Conservation (phyloP, 2,113 vertebrate species). For the Nothoprocta perdicaria region DNA sequence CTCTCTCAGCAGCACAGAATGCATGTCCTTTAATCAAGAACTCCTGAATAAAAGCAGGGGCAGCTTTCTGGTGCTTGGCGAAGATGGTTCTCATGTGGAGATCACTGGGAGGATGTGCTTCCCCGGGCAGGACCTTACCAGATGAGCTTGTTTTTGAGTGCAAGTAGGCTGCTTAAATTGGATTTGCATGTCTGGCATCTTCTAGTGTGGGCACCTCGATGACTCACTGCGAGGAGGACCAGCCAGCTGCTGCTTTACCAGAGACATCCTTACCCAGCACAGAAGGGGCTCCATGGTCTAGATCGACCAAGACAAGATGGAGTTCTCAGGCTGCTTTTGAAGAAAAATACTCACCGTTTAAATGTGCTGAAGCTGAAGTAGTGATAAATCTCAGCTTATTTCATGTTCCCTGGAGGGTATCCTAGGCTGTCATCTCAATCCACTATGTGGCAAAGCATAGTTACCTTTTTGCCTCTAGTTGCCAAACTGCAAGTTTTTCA, state of each 20-base stretch:
- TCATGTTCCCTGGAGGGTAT: no score
- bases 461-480: conserved; percentile 36
- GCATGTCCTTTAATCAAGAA: background rate
- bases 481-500: conserved; percentile 35
- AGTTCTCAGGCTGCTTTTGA: background rate
- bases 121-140: background rate
- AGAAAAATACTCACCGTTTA: background rate
- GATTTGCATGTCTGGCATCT: background rate
- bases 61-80: background rate
- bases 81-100: background rate
- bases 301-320: background rate
- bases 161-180: conserved; percentile 14
- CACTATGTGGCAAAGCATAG: conserved; percentile 29
- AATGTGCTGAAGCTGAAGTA: background rate
- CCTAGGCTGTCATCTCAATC: background rate
- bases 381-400: background rate
- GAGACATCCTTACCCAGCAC: background rate
- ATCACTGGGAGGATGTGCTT: conserved; percentile 23
- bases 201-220: background rate
- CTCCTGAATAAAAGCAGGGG: background rate
- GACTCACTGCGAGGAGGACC: background rate
- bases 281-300: background rate
- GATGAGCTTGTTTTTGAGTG: background rate
- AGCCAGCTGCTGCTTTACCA: background rate
- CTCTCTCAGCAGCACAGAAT: background rate